Base-by-base conservation (phyloP, 2,888 invertebrate species). In the Netelia virgata region DNA sequence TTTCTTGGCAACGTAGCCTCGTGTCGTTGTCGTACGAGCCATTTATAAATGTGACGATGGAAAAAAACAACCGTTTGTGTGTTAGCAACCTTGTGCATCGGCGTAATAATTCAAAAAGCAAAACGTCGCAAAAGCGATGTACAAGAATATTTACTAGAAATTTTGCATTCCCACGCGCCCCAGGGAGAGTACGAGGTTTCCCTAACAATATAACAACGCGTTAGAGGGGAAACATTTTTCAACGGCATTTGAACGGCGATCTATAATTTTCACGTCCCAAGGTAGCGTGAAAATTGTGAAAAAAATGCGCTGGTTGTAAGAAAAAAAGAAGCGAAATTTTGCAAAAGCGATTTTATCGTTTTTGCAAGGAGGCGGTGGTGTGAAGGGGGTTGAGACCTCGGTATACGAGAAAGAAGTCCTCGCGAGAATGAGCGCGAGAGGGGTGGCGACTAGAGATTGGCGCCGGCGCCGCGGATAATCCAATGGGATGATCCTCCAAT, bases 401-500 rank as follows among this genome's bases (percentile, higher is more conserved):
- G 11, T 47, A 47, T 47, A 47, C 3, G 14, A 1, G 47, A 14
- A 36, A 76, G 41, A 28, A 18, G 36, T 66, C n/a, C 66, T 47
- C 66, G 23, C 43, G 36, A 64, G 18, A 47, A 20, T 18, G 11
- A 64, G 68, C n/a, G 16, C 23, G n/a, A 68, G 43, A 59, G 36
- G 63, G 61, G 73, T 73, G 68, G 68, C 23, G 23, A 73, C 66
- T 69, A 59, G 36, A 55, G 55, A 75, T 64, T 78, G 86, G 91
- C 91, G 92, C 90, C 90, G 91, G 90, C 91, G 91, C 90, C 88
- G 88, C 90, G 91, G 93, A 93, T 93, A 92, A 93, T 93, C 93
- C 93, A 92, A 93, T 93, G 91, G 92, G 93, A 93, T 93, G 89
- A 93, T 93, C 93, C 90, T 87, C 93, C 92, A 93, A 92, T 92